These are phyloP conservation scores for Leptarthrus brevirostris DNA, from an alignment of 2,888 invertebrate genomes.

Conservation along the genomic window DNA sequence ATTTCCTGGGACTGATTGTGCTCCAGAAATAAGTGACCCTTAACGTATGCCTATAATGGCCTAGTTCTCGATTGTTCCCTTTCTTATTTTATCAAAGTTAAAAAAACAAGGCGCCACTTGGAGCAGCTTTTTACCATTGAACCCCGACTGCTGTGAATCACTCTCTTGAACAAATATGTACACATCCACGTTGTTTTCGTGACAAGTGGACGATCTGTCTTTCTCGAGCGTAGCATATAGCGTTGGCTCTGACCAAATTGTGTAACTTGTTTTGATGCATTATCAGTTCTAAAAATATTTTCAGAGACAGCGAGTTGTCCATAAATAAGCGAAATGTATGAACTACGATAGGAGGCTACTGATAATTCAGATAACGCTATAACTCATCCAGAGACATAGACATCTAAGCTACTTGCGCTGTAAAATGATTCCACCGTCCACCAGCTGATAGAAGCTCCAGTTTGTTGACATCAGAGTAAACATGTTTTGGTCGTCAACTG, in stretches of 20 bases:
- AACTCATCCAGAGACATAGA: conserved; percentile 20
- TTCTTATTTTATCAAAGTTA: conserved; percentile 23
- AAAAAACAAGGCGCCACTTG: conserved; percentile 47
- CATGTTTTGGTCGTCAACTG: conserved; percentile 38
- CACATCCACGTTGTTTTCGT: background rate
- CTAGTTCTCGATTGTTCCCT: conserved; percentile 40
- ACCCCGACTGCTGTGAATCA: conserved; percentile 33
- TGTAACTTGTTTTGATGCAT: conserved; percentile 48
- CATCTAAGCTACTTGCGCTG: no score
- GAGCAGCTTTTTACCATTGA: conserved; percentile 46
- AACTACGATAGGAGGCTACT: conserved; percentile 8
- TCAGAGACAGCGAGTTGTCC: conserved; percentile 29
- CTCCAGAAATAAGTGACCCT: conserved; percentile 25
- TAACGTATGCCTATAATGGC: conserved; percentile 36
- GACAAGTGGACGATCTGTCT: no score
- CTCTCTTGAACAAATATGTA: conserved; percentile 9
- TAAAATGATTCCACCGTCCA: background rate
- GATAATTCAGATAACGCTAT: conserved; percentile 29
- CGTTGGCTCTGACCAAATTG: conserved; percentile 24
- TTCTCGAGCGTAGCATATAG: background rate
- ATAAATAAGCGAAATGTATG: conserved; percentile 40
- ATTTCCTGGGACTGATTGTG: no score
- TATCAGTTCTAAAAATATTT: conserved; percentile 44
- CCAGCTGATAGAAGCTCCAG: conserved; percentile 32
- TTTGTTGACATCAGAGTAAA: conserved; percentile 38